phyloP scores from a whole-genome alignment of 1,140 invertebrate species.

The Drosophila tani region DNA sequence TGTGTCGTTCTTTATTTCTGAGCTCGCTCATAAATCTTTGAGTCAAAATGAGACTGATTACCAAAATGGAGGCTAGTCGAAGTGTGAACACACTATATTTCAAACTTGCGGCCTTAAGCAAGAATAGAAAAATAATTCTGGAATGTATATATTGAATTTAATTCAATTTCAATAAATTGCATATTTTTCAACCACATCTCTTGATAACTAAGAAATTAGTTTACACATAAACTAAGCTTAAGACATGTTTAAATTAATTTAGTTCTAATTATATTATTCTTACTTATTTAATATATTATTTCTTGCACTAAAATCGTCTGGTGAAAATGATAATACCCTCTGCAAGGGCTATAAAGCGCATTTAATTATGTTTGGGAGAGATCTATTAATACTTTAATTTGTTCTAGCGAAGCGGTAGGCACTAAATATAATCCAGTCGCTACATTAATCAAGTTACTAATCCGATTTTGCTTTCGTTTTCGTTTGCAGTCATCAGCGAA shows the following conservation, averaged over 20 bases:
- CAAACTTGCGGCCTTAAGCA: neutral
- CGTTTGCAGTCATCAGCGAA: slow-evolving; percentile 87
- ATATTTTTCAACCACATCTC: neutral
- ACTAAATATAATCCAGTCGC: slow-evolving; percentile 19
- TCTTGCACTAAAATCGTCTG: neutral
- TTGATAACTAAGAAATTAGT: too few species aligned
- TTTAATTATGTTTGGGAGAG: neutral
- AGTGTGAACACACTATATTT: neutral
- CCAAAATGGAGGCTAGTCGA: neutral
- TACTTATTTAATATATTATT: neutral
- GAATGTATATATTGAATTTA: neutral
- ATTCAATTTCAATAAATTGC: neutral
- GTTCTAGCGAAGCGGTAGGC: neutral
- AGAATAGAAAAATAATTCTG: neutral
- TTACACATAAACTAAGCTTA: too few species aligned
- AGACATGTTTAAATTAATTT: too few species aligned
- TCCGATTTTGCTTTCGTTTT: slow-evolving; percentile 23
- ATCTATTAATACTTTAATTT: slow-evolving; percentile 27
- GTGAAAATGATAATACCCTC: neutral
- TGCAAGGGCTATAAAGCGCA: neutral
- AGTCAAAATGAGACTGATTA: slow-evolving; percentile 3
- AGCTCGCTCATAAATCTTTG: slow-evolving; percentile 44
- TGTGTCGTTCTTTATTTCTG: slow-evolving; percentile 44
- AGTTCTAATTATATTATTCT: neutral
- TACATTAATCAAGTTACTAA: slow-evolving; percentile 29